Conservation (phyloP, 2,113 vertebrate genomes). For the Elephas maximus region DNA sequence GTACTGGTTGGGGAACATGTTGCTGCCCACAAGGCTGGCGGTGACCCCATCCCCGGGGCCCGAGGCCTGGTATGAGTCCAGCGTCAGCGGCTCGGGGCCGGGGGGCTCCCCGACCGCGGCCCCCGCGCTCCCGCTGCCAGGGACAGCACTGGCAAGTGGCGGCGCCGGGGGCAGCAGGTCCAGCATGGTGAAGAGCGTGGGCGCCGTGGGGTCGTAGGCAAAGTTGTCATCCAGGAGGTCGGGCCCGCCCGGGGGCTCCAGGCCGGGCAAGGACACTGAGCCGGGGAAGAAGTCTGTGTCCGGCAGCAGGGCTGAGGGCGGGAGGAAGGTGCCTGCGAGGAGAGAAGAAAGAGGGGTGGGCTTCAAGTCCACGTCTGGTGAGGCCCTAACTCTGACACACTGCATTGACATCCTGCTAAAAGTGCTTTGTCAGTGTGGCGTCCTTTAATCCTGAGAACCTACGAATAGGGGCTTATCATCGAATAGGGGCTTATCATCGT, state of each 20-base stretch:
- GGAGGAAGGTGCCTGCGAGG: constrained; percentile 61
- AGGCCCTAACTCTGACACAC: too few species aligned
- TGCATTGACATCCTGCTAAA: not conserved
- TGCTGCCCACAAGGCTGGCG: constrained; percentile 85
- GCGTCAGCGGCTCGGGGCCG: constrained; percentile 54
- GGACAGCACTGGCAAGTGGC: constrained; percentile 65
- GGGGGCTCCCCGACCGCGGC: constrained; percentile 43
- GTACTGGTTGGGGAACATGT: constrained; percentile 86
- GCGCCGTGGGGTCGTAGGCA: constrained; percentile 67
- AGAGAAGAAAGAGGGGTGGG: not conserved
- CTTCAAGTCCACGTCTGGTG: not conserved
- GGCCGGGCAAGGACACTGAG: constrained; percentile 56
- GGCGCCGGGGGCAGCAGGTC: constrained; percentile 79
- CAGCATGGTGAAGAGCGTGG: constrained; percentile 79
- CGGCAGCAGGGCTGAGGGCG: constrained; percentile 54
- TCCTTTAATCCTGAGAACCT: not conserved
- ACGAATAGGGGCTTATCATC: not conserved
- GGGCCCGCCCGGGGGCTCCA: constrained; percentile 73
- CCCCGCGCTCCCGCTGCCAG: constrained; percentile 24
- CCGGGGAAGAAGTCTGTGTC: constrained; percentile 76
- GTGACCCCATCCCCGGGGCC: constrained; percentile 71
- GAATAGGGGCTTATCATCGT: not conserved
- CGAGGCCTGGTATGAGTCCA: constrained; percentile 66
- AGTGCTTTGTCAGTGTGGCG: not conserved
- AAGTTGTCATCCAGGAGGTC: constrained; percentile 80